phyloP scores from a whole-genome alignment of 2,797 vertebrate genomes.

The Heliangelus exortis region DNA sequence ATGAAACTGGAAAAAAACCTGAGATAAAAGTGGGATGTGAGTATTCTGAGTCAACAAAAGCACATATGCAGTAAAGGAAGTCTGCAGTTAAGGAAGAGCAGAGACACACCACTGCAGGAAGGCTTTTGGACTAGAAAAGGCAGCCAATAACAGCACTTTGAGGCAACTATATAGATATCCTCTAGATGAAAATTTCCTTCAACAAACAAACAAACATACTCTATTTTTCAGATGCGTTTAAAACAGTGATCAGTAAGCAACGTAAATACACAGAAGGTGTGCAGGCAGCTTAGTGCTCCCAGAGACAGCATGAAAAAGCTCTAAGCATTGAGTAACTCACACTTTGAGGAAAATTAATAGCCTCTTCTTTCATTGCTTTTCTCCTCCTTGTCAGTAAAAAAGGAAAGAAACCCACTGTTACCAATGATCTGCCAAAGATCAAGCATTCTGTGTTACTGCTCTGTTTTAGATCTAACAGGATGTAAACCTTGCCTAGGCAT shows the following conservation, averaged over 20 bases:
- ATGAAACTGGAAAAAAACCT: background rate
- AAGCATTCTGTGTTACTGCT: background rate
- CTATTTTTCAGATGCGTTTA: background rate
- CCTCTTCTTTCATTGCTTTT: background rate
- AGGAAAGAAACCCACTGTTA: background rate
- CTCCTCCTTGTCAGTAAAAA: background rate
- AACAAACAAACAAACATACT: background rate
- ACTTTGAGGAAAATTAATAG: background rate
- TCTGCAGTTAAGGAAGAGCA: background rate
- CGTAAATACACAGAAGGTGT: background rate
- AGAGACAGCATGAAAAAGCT: background rate
- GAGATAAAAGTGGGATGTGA: background rate
- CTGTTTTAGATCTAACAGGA: background rate
- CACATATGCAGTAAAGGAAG: fast-evolving
- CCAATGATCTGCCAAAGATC: background rate
- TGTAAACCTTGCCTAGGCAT: background rate
- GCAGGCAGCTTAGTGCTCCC: background rate
- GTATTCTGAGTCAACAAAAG: background rate
- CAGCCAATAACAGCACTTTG: background rate
- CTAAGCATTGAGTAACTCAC: background rate
- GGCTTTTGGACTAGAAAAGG: background rate
- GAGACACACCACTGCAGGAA: background rate
- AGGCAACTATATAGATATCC: background rate
- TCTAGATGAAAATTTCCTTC: background rate
- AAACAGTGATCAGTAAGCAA: background rate